Conservation (phyloP, 2,113 vertebrate species). For the Hirundichthys speculiger region DNA sequence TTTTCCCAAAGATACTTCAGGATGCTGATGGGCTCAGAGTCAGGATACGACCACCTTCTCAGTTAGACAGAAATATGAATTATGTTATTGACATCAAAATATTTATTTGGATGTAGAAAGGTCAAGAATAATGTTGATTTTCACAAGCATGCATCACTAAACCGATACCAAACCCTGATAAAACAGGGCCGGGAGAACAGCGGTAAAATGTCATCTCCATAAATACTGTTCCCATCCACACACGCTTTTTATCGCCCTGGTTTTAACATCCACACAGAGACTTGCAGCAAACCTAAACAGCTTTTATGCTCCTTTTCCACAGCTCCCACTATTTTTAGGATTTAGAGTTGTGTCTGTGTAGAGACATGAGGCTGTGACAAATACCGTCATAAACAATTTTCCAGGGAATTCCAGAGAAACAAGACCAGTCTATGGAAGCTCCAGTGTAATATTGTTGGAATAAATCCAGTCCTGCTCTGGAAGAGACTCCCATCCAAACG, state of each 20-base stretch:
- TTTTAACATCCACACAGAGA: conserved; percentile 31
- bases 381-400: conserved; percentile 33
- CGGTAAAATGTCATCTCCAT: conserved; percentile 37
- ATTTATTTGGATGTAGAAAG: too few species aligned
- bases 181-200: conserved; percentile 4
- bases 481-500: conserved; percentile 34
- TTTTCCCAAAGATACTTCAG: too few species aligned
- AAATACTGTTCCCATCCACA: conserved; percentile 27
- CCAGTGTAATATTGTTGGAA: conserved; percentile 45
- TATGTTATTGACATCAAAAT: too few species aligned
- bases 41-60: too few species aligned
- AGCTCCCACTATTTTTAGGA: conserved; percentile 19
- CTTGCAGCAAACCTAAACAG: conserved; percentile 29
- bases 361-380: conserved; percentile 3
- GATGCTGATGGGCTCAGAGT: too few species aligned
- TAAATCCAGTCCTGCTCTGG: conserved; percentile 34
- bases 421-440: conserved; percentile 37
- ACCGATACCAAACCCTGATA: conserved; percentile 10
- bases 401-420: conserved; percentile 32
- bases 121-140: too few species aligned
- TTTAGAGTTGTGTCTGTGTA: conserved; percentile 10
- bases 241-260: conserved; percentile 8
- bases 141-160: too few species aligned
- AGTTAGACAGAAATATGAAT: too few species aligned
- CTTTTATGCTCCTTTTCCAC: conserved; percentile 16